These are phyloP conservation scores for Vimba vimba DNA, from an alignment of 2,113 vertebrate genomes.

Conservation along the genomic window DNA sequence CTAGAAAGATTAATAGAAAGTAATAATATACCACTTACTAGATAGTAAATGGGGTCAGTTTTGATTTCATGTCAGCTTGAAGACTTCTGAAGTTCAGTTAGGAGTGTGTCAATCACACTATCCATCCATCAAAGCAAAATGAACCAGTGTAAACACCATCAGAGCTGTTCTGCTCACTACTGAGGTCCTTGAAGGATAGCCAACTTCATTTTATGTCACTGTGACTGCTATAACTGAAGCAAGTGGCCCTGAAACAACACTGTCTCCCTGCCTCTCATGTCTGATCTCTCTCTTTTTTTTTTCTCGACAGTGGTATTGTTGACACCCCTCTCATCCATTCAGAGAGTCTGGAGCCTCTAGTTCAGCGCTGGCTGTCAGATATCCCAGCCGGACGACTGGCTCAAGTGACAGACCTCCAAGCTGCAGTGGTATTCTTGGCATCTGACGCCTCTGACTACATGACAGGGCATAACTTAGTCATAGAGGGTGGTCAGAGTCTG, in stretches of 20 bases:
- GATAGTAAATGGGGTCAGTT: not conserved
- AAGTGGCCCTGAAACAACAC: constrained; percentile 69
- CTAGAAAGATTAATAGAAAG: not conserved
- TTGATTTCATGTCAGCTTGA: not conserved
- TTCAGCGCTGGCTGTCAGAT: constrained; percentile 81
- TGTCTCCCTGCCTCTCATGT: constrained; percentile 72
- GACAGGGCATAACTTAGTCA: constrained; percentile 92
- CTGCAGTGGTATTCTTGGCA: constrained; percentile 83
- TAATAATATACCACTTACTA: no score
- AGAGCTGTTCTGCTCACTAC: constrained; percentile 52
- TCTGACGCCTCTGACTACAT: constrained; percentile 84
- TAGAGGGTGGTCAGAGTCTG: constrained; percentile 86
- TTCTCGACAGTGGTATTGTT: constrained; percentile 81
- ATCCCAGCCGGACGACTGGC: constrained; percentile 85
- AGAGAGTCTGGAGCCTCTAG: constrained; percentile 79
- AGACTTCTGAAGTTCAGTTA: constrained; percentile 14
- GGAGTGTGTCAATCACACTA: constrained; percentile 31
- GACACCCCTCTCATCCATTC: constrained; percentile 85
- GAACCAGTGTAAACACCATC: constrained; percentile 66
- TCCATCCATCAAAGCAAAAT: constrained; percentile 49
- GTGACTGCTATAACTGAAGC: constrained; percentile 54
- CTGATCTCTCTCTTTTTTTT: constrained; percentile 64
- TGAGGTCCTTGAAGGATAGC: constrained; percentile 69
- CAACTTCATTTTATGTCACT: constrained; percentile 76
- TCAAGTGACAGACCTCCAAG: constrained; percentile 85